Evolutionary conservation across 2,888 invertebrate genomes (phyloP).

Genomic region (Dimorphilus gyrociliatus): DNA sequence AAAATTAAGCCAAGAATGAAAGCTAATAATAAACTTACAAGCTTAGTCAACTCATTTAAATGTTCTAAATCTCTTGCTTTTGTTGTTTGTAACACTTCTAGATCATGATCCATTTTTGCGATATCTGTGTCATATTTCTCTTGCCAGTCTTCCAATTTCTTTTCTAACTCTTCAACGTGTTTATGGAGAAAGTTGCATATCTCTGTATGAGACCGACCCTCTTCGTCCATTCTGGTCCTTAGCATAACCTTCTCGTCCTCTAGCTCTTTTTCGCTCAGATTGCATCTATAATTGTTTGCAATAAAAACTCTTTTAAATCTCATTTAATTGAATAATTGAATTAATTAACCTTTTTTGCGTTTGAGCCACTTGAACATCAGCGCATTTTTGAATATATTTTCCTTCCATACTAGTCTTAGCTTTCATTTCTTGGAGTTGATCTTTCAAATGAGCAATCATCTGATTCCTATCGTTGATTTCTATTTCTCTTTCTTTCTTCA

Average conservation of each 20-base stretch:
- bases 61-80: conserved; percentile 35
- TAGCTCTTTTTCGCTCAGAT: conserved; percentile 8
- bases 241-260: conserved; percentile 7
- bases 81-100: conserved; percentile 33
- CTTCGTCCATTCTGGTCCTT: conserved; percentile 30
- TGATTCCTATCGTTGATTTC: conserved; percentile 34
- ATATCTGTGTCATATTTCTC: conserved; percentile 35
- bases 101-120: conserved; percentile 32
- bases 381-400: conserved; percentile 36
- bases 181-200: no score
- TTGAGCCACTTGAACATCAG: conserved; percentile 33
- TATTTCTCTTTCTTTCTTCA: conserved; percentile 30
- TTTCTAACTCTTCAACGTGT: conserved; percentile 26
- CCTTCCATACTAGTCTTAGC: conserved; percentile 37
- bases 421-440: conserved; percentile 35
- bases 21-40: conserved; percentile 23
- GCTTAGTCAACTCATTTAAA: conserved; percentile 33
- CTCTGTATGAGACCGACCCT: conserved; percentile 32
- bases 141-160: conserved; percentile 35
- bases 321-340: no score
- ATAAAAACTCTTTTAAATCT: no score
- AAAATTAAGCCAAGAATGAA: no score
- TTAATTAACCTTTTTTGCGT: conserved; percentile 35
- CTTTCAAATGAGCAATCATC: conserved; percentile 38
- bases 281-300: no score